These are phyloP conservation scores for Australoheros scitulus DNA, from an alignment of 2,113 vertebrate species.

Conservation along the genomic window DNA sequence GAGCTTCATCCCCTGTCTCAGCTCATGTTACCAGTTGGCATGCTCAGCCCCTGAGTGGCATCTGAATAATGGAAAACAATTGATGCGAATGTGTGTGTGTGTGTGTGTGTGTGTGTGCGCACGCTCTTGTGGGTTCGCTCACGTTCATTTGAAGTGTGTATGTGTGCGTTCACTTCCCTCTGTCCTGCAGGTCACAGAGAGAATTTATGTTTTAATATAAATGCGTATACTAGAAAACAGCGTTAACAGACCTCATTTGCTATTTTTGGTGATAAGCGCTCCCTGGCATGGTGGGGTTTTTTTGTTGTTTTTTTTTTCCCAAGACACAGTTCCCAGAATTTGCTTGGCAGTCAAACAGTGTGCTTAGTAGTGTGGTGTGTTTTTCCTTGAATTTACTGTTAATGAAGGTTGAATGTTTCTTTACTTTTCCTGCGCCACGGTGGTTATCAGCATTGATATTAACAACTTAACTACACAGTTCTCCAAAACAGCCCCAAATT, in stretches of 20 bases:
- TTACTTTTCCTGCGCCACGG: slow-evolving; percentile 1
- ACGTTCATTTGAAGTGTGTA: neutral
- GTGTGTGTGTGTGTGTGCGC: slow-evolving; percentile 4
- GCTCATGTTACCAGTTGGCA: slow-evolving; percentile 46
- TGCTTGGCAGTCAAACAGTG: slow-evolving; percentile 25
- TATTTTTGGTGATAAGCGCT: slow-evolving; percentile 37
- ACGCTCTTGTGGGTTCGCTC: neutral
- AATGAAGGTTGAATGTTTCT: slow-evolving; percentile 31
- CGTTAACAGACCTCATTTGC: slow-evolving; percentile 14
- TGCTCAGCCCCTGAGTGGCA: slow-evolving; percentile 25
- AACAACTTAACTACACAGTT: slow-evolving; percentile 15
- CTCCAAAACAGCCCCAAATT: neutral
- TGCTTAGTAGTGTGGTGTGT: slow-evolving; percentile 5
- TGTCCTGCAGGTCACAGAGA: neutral
- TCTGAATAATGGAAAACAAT: slow-evolving; percentile 54
- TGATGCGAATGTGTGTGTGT: slow-evolving; percentile 2
- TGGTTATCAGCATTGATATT: slow-evolving; percentile 35
- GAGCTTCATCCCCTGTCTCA: slow-evolving; percentile 18
- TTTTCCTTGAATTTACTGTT: slow-evolving; percentile 29
- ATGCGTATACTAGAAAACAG: neutral
- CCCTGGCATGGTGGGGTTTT: neutral
- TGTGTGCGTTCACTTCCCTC: neutral
- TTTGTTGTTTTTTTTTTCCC: neutral
- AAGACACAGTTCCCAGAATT: slow-evolving; percentile 37
- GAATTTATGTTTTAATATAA: neutral